Percentiles rank a stretch among this genome's conserved stretches.
Conservation (phyloP, 2,797 vertebrate genomes). For the Crenichthys baileyi region DNA sequence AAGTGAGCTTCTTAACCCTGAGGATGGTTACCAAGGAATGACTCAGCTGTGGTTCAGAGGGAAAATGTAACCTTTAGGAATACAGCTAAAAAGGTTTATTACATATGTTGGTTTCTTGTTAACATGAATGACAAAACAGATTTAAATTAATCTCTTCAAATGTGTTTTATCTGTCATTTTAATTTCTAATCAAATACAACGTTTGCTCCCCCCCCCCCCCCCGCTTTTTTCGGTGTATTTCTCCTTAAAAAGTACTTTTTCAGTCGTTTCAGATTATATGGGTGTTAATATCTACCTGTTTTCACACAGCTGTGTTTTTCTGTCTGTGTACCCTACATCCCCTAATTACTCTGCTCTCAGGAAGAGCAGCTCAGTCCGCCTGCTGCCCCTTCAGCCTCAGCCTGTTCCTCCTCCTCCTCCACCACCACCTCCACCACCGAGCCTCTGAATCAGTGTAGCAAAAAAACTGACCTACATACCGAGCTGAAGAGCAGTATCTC, state of each 20-base stretch:
- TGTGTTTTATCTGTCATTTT: not conserved
- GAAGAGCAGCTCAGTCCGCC: constrained; percentile 50
- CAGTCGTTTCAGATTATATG: constrained; percentile 1
- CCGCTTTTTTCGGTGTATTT: too few species aligned
- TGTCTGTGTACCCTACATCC: constrained; percentile 25
- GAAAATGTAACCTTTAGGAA: not conserved
- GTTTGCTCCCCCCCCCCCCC: too few species aligned
- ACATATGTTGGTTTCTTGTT: not conserved
- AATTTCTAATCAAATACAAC: too few species aligned
- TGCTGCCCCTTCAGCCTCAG: constrained; percentile 54
- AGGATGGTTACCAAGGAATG: not conserved
- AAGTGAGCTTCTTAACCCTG: not conserved
- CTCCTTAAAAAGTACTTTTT: too few species aligned
- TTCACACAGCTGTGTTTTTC: constrained; percentile 44
- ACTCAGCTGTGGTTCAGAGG: not conserved
- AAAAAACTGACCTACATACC: constrained; percentile 83
- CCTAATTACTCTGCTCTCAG: constrained; percentile 54
- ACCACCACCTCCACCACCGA: constrained; percentile 52
- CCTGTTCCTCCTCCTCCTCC: constrained; percentile 33
- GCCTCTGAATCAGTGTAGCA: constrained; percentile 78
- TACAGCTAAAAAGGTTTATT: not conserved
- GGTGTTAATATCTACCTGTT: not conserved
- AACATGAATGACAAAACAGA: not conserved
- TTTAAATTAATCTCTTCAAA: not conserved
- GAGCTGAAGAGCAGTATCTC: constrained; percentile 71